These are phyloP conservation scores for Lepidochrysops patricia DNA, from an alignment of 2,888 invertebrate species.

Conservation along the genomic window DNA sequence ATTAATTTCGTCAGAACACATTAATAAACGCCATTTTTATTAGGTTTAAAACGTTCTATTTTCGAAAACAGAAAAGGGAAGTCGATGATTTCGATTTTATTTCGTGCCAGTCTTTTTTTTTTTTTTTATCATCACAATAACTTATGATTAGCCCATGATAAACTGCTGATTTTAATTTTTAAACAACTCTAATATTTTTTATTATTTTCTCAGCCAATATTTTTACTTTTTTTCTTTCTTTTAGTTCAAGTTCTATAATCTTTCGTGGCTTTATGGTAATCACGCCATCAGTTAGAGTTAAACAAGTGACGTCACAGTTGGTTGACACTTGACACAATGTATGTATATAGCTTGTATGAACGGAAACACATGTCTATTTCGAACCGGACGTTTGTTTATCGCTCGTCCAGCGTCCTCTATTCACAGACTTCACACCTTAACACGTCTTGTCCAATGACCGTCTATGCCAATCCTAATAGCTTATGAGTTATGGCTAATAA, in stretches of 20 bases:
- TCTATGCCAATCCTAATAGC: conserved; percentile 21
- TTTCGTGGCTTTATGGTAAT: no score
- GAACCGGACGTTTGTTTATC: conserved; percentile 64
- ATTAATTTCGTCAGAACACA: conserved; percentile 28
- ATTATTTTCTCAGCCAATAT: no score
- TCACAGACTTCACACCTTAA: conserved; percentile 58
- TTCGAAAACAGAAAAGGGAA: not conserved
- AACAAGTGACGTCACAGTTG: not conserved
- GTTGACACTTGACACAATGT: conserved; percentile 18
- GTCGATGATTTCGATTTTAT: not conserved
- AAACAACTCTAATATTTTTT: no score
- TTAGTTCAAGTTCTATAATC: no score
- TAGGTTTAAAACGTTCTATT: not conserved
- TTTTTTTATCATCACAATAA: not conserved
- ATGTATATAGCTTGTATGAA: conserved; percentile 32
- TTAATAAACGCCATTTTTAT: conserved; percentile 2
- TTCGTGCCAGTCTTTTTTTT: not conserved
- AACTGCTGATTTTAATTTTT: no score
- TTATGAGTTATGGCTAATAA: not conserved
- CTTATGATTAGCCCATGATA: not conserved
- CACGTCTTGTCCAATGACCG: conserved; percentile 36
- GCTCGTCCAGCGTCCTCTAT: conserved; percentile 64
- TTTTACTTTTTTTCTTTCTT: no score
- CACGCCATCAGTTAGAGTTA: no score
- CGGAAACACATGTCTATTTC: conserved; percentile 67